A percentile compares a stretch with the other conserved stretches of the same genome.
These are phyloP conservation scores for Chymomyza caudatula DNA, from an alignment of 2,888 invertebrate genomes.

Conservation along the genomic window DNA sequence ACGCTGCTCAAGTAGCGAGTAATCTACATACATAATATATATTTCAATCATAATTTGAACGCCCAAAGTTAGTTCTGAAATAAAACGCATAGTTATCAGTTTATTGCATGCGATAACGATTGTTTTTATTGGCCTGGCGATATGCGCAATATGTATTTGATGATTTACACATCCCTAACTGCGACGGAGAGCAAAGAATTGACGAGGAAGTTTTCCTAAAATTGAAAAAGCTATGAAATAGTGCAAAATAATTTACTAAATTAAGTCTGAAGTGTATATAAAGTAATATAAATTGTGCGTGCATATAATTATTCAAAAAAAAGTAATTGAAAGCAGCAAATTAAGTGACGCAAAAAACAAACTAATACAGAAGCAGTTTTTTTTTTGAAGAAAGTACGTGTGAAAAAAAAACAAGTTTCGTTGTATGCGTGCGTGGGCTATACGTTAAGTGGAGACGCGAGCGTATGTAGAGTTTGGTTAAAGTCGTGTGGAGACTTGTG, in stretches of 20 bases:
- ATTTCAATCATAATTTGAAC: too few relatives aligned
- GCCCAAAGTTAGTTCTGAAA: too few relatives aligned
- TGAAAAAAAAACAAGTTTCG: slow-evolving; percentile 49
- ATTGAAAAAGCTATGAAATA: slow-evolving; percentile 43
- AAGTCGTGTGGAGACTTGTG: slow-evolving; percentile 42
- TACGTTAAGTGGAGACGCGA: slow-evolving; percentile 49
- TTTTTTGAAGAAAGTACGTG: slow-evolving; percentile 7
- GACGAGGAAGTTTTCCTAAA: background rate
- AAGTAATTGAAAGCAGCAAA: slow-evolving; percentile 23
- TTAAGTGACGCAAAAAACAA: slow-evolving; percentile 45
- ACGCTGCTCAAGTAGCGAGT: too few relatives aligned
- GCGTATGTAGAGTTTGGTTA: slow-evolving; percentile 23
- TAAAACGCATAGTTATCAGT: too few relatives aligned
- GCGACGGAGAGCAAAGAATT: background rate
- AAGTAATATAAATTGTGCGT: slow-evolving; percentile 27
- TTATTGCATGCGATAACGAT: background rate
- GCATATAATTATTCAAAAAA: slow-evolving; percentile 28
- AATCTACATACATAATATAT: too few relatives aligned
- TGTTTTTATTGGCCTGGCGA: background rate
- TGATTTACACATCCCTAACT: background rate
- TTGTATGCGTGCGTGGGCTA: slow-evolving; percentile 56
- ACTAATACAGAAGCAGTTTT: background rate
- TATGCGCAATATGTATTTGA: background rate
- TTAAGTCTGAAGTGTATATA: slow-evolving; percentile 54
- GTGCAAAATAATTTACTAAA: slow-evolving; percentile 55